Conservation (phyloP, 2,113 vertebrate genomes). For the Sylvia atricapilla region DNA sequence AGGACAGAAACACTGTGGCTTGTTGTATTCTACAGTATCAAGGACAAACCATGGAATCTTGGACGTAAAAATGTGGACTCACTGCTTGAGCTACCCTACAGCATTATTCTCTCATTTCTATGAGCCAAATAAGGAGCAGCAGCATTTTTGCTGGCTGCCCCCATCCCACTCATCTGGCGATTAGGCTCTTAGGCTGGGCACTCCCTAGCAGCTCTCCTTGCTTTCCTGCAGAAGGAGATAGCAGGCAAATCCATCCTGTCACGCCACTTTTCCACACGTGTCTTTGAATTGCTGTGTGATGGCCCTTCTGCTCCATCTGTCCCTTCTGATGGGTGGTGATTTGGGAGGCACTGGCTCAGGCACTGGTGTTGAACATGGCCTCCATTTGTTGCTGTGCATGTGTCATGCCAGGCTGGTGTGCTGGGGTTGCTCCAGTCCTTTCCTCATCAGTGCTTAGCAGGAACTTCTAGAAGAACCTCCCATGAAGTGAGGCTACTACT, state of each 20-base stretch:
- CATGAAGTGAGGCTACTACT: neutral
- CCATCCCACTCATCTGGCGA: rapidly evolving
- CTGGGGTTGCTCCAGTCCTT: neutral
- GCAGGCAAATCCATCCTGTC: neutral
- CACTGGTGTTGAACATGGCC: rapidly evolving
- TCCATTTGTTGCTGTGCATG: neutral
- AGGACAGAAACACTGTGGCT: neutral
- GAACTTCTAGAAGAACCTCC: neutral
- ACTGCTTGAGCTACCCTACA: neutral
- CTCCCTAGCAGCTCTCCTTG: neutral
- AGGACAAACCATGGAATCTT: neutral
- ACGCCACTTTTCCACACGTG: neutral
- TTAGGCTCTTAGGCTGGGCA: neutral
- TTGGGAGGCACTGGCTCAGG: neutral
- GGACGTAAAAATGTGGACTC: neutral
- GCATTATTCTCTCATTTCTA: neutral
- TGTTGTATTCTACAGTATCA: neutral
- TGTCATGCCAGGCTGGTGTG: rapidly evolving
- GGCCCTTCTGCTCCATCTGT: neutral
- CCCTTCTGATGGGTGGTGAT: neutral
- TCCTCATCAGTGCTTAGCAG: neutral
- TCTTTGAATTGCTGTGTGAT: neutral
- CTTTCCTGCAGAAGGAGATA: neutral
- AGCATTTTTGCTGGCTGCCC: neutral
- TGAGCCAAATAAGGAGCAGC: neutral